Conservation (phyloP, 2,113 vertebrate genomes). For the Elephantulus edwardii region DNA sequence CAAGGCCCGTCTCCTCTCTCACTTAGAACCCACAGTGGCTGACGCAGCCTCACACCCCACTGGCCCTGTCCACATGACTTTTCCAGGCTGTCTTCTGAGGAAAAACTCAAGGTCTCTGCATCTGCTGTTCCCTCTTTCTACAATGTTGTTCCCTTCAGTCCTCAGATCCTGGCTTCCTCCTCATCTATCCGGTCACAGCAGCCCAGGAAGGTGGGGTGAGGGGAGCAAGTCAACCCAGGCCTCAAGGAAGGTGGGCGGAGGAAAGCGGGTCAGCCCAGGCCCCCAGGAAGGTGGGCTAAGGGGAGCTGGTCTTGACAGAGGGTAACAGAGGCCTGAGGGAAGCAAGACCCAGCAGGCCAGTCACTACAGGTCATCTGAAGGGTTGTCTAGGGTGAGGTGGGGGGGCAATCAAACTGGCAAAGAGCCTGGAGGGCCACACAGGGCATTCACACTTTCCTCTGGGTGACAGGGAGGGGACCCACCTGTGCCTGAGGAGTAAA, state of each 20-base stretch:
- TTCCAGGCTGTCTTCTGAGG: not conserved
- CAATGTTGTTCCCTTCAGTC: not conserved
- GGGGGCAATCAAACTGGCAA: not conserved
- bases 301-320: too few species aligned
- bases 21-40: not conserved
- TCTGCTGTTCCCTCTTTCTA: not conserved
- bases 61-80: not conserved
- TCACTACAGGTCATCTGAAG: not conserved
- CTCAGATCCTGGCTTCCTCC: not conserved
- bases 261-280: too few species aligned
- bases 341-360: not conserved
- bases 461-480: accelerated
- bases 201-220: too few species aligned
- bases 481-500: too few species aligned
- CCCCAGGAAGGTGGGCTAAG: accelerated
- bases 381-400: not conserved
- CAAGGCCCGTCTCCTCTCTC: not conserved
- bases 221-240: too few species aligned
- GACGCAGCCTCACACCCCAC: not conserved
- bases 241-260: accelerated
- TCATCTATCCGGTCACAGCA: not conserved
- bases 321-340: too few species aligned
- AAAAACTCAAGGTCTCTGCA: not conserved
- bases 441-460: not conserved
- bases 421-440: too few species aligned